Percentiles rank a stretch among this genome's conserved stretches.
Conservation (phyloP, 2,113 vertebrate genomes). For the Polyodon spathula region DNA sequence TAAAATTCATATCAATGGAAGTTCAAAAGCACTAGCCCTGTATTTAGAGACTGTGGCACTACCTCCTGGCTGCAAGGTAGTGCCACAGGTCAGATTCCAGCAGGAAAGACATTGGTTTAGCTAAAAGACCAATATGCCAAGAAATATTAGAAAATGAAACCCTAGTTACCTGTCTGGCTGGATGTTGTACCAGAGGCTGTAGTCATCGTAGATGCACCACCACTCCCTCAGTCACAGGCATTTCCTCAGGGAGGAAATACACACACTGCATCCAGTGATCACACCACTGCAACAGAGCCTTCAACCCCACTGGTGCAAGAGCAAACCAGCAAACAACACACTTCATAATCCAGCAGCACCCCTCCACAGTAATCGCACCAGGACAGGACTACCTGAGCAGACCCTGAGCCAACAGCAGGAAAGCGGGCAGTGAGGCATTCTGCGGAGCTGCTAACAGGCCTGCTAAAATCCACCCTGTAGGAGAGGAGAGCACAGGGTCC, state of each 20-base stretch:
- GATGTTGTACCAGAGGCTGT: conserved; percentile 85
- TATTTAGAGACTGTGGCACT: too few species aligned
- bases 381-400: conserved; percentile 79
- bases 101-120: too few species aligned
- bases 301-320: too few species aligned
- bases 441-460: conserved; percentile 67
- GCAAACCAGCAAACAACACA: too few species aligned
- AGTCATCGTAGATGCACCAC: conserved; percentile 72
- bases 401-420: conserved; percentile 52
- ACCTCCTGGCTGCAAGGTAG: too few species aligned
- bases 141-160: too few species aligned
- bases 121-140: too few species aligned
- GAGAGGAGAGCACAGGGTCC: not conserved
- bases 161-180: conserved; percentile 50
- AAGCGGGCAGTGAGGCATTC: conserved; percentile 57
- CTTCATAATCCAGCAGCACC: too few species aligned
- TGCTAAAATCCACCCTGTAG: conserved; percentile 86
- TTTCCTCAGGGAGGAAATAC: conserved; percentile 80
- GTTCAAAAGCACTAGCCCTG: too few species aligned
- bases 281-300: conserved; percentile 84
- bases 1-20: too few species aligned
- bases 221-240: conserved; percentile 53
- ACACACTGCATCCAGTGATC: conserved; percentile 99
- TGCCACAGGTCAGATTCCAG: too few species aligned
- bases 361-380: conserved; percentile 98